Percentiles rank a stretch among this genome's conserved stretches.
Evolutionary conservation across 92 coral and sea anemone species (phyloP).

Genomic region (Bergia sp.): DNA sequence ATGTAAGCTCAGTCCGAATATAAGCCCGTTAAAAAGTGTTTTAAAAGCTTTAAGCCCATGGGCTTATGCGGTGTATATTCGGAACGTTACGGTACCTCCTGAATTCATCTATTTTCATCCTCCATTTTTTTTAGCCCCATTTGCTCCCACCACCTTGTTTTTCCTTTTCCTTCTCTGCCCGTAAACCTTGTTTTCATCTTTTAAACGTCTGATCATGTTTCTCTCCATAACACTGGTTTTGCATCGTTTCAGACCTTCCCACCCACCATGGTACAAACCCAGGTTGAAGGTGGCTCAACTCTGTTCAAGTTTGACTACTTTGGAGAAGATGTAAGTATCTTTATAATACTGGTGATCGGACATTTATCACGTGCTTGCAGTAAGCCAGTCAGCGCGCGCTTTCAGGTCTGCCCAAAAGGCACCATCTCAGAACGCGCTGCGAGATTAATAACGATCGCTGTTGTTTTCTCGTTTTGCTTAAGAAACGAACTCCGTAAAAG

Average conservation of each 20-base stretch:
- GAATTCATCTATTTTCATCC: neutral
- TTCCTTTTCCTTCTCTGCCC: neutral
- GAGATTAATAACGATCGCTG: no score
- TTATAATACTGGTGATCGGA: neutral
- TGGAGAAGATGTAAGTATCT: slow-evolving; percentile 92
- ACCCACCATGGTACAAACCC: slow-evolving; percentile 97
- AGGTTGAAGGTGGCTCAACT: slow-evolving; percentile 99
- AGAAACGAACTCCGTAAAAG: no score
- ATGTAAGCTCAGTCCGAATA: no score
- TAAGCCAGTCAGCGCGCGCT: no score
- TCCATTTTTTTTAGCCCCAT: neutral
- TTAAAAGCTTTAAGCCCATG: no score
- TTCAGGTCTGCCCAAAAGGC: no score
- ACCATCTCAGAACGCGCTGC: no score
- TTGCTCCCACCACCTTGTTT: neutral
- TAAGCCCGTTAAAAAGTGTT: no score
- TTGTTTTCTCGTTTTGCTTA: no score
- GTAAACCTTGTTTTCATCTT: neutral
- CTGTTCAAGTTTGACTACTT: slow-evolving; percentile 89
- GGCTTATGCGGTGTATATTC: no score
- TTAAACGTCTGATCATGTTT: neutral
- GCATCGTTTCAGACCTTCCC: slow-evolving; percentile 72
- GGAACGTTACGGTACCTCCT: no score
- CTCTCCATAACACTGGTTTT: neutral
- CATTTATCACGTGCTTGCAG: no score